A percentile compares a stretch with the other conserved stretches of the same genome.
Evolutionary conservation across 92 coral and sea anemone genomes (phyloP).

Genomic region (Paragorgia papillata): DNA sequence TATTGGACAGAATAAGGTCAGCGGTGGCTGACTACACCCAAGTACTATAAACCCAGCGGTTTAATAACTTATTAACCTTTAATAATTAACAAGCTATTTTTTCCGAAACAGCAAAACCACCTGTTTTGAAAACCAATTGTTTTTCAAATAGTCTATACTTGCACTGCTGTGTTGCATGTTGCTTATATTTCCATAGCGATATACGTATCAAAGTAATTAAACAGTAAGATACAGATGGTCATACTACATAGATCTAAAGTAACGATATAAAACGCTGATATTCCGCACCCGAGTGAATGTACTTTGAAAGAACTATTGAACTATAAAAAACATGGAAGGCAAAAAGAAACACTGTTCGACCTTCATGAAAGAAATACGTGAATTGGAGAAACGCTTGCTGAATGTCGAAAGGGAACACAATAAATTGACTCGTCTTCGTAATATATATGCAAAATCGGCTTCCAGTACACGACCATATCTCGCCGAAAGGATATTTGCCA

Average conservation of each 20-base stretch:
- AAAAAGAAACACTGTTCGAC: slow-evolving; percentile 5
- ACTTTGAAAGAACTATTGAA: too few relatives aligned
- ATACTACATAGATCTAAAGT: too few relatives aligned
- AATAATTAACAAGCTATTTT: too few relatives aligned
- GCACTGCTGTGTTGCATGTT: background rate
- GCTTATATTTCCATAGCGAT: background rate
- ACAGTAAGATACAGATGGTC: background rate
- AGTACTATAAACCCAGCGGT: too few relatives aligned
- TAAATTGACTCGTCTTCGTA: slow-evolving; percentile 4
- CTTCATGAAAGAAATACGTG: slow-evolving; percentile 21
- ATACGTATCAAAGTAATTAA: too few relatives aligned
- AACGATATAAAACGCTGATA: too few relatives aligned
- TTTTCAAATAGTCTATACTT: background rate
- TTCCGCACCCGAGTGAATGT: too few relatives aligned
- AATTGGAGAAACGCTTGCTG: slow-evolving; percentile 29
- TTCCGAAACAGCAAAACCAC: too few relatives aligned
- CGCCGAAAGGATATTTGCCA: slow-evolving; percentile 18
- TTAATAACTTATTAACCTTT: too few relatives aligned
- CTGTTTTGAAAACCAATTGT: background rate
- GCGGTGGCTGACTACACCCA: too few relatives aligned
- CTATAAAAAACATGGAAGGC: background rate
- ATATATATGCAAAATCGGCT: slow-evolving; percentile 6
- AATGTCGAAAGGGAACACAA: slow-evolving; percentile 27
- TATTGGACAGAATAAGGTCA: too few relatives aligned
- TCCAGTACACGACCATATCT: slow-evolving; percentile 24